Evolutionary conservation across 1,140 invertebrate species (phyloP).

Genomic region (fruit fly (Drosophila melanogaster)): DNA sequence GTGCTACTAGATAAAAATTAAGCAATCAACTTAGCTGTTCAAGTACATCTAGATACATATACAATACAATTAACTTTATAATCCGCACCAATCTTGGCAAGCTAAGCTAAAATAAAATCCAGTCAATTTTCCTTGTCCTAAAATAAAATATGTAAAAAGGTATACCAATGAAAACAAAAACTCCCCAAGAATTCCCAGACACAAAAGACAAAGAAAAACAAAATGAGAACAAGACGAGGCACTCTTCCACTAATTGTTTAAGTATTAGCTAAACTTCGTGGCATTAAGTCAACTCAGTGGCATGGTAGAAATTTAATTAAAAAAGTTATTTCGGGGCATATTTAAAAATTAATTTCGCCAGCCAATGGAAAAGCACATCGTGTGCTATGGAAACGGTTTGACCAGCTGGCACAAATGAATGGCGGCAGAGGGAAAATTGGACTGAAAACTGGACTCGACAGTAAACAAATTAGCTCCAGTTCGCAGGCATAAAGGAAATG

Average conservation of each 20-base stretch:
- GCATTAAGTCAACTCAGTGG: slow-evolving; percentile 31
- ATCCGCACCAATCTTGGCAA: neutral
- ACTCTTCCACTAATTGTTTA: slow-evolving; percentile 39
- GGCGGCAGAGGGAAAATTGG: neutral
- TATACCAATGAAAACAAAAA: slow-evolving; percentile 15
- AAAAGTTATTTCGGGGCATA: slow-evolving; percentile 38
- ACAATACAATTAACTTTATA: too few relatives aligned
- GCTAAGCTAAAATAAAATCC: neutral
- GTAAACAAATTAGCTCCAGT: slow-evolving; percentile 77
- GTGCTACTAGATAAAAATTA: too few relatives aligned
- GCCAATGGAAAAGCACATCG: slow-evolving; percentile 13
- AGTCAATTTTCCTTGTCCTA: neutral
- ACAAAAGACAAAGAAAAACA: slow-evolving; percentile 23
- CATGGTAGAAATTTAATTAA: slow-evolving; percentile 45
- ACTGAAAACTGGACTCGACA: slow-evolving; percentile 21
- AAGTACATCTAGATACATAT: neutral
- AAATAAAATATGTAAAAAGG: slow-evolving; percentile 28
- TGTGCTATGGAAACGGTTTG: slow-evolving; percentile 33
- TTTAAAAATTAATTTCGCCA: slow-evolving; percentile 49
- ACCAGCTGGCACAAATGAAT: slow-evolving; percentile 30
- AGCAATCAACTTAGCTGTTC: neutral
- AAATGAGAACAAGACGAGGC: slow-evolving; percentile 21
- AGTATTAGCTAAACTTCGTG: slow-evolving; percentile 33
- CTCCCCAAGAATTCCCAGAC: neutral
- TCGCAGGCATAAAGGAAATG: slow-evolving; percentile 62